Base-by-base conservation (phyloP, 2,888 invertebrate genomes). In the Fissipunctia ypsillon region DNA sequence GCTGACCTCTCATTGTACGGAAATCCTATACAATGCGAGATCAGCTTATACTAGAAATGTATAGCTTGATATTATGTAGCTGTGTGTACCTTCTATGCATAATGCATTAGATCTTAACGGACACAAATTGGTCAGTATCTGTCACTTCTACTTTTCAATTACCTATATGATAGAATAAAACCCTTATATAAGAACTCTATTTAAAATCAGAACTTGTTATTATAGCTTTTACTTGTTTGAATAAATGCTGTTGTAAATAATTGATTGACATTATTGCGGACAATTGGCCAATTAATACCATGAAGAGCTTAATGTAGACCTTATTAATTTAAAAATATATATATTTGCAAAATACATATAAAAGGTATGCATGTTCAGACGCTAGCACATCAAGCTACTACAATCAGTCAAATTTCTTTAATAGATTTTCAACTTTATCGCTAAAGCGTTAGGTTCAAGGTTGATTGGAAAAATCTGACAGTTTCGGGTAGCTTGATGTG, bases 71-170 rank as follows among this genome's bases (percentile, higher is more conserved):
- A n/a, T n/a, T n/a, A n/a, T n/a, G n/a, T n/a, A n/a, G n/a, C n/a
- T n/a, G n/a, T n/a, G n/a, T n/a, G n/a, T 64, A 41, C 56, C 61
- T 74, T 63, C 9, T 12, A 77, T 75, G 61, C 41, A 69, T 81
- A 78, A 70, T 84, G 67, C 67, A 83, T 69, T 35, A 70, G 76
- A 84, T 80, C 76, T 38, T 25, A 60, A 43, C 22, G 50, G 80
- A 70, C 84, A 75, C 50, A 65, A 75, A 84, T 80, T 80, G 76
- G 31, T 60, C 38, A 25, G 48, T 65, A 68, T 70, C 81, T 75
- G 68, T 65, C 76, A 70, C 60, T 61, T 84, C 81, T 22, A 76
- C 60, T 84, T 70, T 75, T 75, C 41, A 80, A 43, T 80, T 31
- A 57, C 19, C 35, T 6, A n/a, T n/a, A n/a, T 45, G 66, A 61